Evolutionary conservation across 2,113 vertebrate genomes (phyloP), one percentile per base, ranked within the genome.

Genomic region (Sorex fumeus): DNA sequence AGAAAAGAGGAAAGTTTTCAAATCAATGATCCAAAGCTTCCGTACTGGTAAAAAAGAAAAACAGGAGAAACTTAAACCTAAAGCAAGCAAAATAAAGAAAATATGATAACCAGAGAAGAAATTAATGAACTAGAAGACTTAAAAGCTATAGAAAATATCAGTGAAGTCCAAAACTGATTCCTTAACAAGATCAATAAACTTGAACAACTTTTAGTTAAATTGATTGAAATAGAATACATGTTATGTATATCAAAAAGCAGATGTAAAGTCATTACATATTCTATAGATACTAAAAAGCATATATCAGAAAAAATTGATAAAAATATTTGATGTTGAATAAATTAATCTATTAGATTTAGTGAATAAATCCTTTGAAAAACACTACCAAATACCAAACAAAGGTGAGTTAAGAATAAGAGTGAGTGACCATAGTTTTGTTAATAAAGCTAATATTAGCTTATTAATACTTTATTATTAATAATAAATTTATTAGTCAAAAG

Each of bases 41-140:
- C 1, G 18, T 57, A 30, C 83, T 79, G 87, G 75, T 83, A 80
- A 90, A 90, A n/a, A 72, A 74, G 45, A 62, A 87, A 72, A 86
- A 77, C 43, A 81, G 62, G 50, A 92, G 40, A 32, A 57, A 85
- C 45, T 80, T 57, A 53, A 81, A 21, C 0, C 1, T 69, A 32
- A 87, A 45, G n/a, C 34, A 89, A 60, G 8, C 28, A 70, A 30
- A 76, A 57, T 21, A 76, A 80, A 88, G 19, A 27, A 53, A 10
- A 70, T 32, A 64, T 25, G 72, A 82, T 66, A 13, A 28, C 53
- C 19, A 64, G 32, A 81, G 36, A 30, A 81, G 71, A 87, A 82
- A 60, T 32, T 3, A 66, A 93, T 50, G 30, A 87, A 93, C 71
- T 34, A 67, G 34, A 90, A 86, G 75, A 75, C 1, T 40, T 40